Evolutionary conservation across 2,888 invertebrate species (phyloP), one percentile per base, ranked within the genome.

Genomic region (Hymenopus coronatus): DNA sequence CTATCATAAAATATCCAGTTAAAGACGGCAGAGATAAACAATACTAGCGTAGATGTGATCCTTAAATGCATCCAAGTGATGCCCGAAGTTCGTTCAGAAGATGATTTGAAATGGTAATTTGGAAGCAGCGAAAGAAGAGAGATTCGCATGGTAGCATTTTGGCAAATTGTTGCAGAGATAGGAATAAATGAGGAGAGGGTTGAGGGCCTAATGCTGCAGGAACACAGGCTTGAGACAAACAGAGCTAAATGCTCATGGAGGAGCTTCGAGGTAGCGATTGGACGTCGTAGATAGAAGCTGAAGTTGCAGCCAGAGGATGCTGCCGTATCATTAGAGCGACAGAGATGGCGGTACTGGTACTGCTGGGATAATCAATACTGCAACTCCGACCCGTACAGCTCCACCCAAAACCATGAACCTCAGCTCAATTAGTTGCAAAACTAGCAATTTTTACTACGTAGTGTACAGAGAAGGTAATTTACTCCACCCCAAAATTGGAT

Each of bases 341-440:
- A 70, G 54, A 70, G 54, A 70, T 25, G 25, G 54, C 54, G 54
- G 25, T 70, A 20, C 20, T 70, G 14, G 85, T 85, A 85, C 46
- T n/a, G 46, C 25, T 40, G 25, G 85, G 46, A 85, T 46, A 85
- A 85, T 85, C 85, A 85, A 85, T 54, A 85, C 46, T 85, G 85
- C 85, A 85, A 46, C 85, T 70, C 54, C 54, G 54, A 70, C 54
- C 54, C 54, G 54, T 70, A 70, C 54, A 70, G 54, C 54, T 70
- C 54, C 54, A 70, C 54, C 54, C 54, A 70, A 70, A 70, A 70
- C 54, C 54, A 25, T 70, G 54, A 70, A 70, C 54, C 54, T 25
- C 20, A 20, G 54, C 25, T 70, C 54, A 70, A 70, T 70, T 70
- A 70, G 54, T 20, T 70, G 54, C 25, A 70, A 0, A 40, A 40